Evolutionary conservation across 2,888 invertebrate genomes (phyloP), one percentile per base, ranked within the genome.

Genomic region (Cephus runcator): DNA sequence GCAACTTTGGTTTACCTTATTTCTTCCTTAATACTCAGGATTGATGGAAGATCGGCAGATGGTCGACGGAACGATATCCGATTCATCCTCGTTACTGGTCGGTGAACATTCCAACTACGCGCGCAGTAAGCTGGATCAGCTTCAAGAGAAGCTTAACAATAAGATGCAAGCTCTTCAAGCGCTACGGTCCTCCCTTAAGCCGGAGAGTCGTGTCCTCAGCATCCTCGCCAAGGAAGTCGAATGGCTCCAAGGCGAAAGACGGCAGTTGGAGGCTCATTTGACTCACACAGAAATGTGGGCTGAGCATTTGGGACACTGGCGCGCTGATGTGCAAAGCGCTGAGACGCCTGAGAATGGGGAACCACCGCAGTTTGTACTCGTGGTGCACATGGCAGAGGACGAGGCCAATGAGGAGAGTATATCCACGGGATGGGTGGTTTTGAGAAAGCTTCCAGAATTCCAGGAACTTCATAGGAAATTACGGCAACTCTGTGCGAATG

Each of bases 241-340:
- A 87, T 95, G 95, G 92, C 92, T 98, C 76, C 95, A 96, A 82
- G 95, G 95, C 4, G 97, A 97, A 88, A 95, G 96, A 88, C 92
- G 96, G 82, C 94, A 96, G 83, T 92, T 97, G 69, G 97, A 98
- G 89, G 96, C 96, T 0, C 97, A 98, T 92, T 93, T 98, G 76
- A 94, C 95, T 30, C 93, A 97, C 69, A 98, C 98, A 0, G 97
- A 97, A 92, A 94, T 96, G 75, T 98, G 98, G 98, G 96, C 96
- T 0, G 97, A 97, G 85, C 96, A 98, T 90, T 92, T 98, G 83
- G 97, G 98, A 34, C 94, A 94, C 83, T 98, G 98, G 98, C 94
- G 96, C 80, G 97, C 97, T 11, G 94, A 95, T 71, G 96, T 98
- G 34, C 96, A 96, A 89, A 96, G 95, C 88, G 96, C 96, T 11